Conservation (phyloP, 2,888 invertebrate genomes). For the Xestia sexstrigata region DNA sequence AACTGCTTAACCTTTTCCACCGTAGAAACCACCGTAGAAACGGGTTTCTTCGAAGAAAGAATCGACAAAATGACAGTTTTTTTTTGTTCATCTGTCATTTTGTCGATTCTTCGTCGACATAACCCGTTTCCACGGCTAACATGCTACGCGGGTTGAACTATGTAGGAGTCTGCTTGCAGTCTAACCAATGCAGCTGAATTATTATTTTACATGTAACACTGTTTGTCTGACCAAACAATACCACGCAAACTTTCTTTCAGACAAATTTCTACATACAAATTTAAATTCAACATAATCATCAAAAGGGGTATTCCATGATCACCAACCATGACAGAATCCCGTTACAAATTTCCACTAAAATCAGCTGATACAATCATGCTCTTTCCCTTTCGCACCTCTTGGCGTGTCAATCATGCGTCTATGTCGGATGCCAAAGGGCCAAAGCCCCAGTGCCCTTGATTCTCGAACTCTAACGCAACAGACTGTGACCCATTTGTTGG, state of each 20-base stretch:
- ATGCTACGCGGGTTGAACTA: neutral
- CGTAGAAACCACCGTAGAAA: no score
- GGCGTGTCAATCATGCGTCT: conserved; percentile 59
- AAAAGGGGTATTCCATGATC: conserved; percentile 12
- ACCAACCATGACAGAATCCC: conserved; percentile 46
- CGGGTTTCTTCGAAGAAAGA: no score
- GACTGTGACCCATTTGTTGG: conserved; percentile 78
- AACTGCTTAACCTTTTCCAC: neutral
- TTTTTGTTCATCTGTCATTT: no score
- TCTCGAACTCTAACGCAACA: conserved; percentile 72
- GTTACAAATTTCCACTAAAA: conserved; percentile 47
- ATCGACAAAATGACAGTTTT: no score
- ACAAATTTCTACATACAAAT: neutral
- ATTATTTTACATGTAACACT: neutral
- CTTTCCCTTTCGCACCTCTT: conserved; percentile 61
- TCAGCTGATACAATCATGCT: conserved; percentile 66
- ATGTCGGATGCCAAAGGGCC: conserved; percentile 69
- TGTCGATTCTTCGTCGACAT: no score
- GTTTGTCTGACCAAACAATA: neutral
- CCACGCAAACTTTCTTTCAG: no score
- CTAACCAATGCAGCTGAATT: neutral
- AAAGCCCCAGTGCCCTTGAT: conserved; percentile 80
- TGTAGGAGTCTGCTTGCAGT: neutral
- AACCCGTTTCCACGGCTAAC: no score
- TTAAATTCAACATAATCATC: neutral